phyloP scores from a whole-genome alignment of 1,140 invertebrate genomes.

The Vollenhovia emeryi region DNA sequence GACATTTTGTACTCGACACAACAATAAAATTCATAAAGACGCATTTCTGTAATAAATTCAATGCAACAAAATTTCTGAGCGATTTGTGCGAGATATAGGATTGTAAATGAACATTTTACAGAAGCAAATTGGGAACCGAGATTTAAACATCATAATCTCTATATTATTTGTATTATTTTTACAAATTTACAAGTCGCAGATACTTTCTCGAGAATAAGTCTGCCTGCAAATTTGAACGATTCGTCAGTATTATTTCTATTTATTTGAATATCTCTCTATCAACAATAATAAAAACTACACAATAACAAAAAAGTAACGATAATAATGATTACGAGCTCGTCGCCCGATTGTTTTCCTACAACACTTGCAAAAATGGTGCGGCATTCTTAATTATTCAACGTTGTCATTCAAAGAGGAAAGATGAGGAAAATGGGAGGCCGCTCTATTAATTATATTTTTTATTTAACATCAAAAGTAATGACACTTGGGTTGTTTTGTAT shows the following conservation, averaged over 20 bases:
- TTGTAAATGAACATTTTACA: not conserved
- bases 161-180: slow-evolving; percentile 7
- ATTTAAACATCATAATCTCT: slow-evolving; percentile 16
- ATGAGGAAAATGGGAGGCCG: slow-evolving; percentile 54
- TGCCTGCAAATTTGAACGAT: slow-evolving; percentile 17
- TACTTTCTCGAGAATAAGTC: not conserved
- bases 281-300: slow-evolving; percentile 12
- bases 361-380: not conserved
- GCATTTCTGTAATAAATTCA: not conserved
- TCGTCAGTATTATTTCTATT: not conserved
- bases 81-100: not conserved
- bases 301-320: slow-evolving; percentile 14
- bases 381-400: not conserved
- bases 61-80: not conserved
- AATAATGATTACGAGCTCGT: slow-evolving; percentile 2
- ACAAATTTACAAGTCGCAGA: slow-evolving; percentile 26
- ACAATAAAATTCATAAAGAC: not conserved
- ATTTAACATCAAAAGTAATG: slow-evolving; percentile 85
- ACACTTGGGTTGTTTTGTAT: slow-evolving; percentile 84
- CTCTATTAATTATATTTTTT: slow-evolving; percentile 84
- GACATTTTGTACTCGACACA: not conserved
- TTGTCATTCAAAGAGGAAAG: slow-evolving; percentile 32
- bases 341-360: not conserved
- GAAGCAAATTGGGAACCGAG: not conserved
- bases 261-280: not conserved